A percentile compares a stretch with the other conserved stretches of the same genome.
Evolutionary conservation across 2,888 invertebrate species (phyloP).

Genomic region (Nesidiocoris tenuis): DNA sequence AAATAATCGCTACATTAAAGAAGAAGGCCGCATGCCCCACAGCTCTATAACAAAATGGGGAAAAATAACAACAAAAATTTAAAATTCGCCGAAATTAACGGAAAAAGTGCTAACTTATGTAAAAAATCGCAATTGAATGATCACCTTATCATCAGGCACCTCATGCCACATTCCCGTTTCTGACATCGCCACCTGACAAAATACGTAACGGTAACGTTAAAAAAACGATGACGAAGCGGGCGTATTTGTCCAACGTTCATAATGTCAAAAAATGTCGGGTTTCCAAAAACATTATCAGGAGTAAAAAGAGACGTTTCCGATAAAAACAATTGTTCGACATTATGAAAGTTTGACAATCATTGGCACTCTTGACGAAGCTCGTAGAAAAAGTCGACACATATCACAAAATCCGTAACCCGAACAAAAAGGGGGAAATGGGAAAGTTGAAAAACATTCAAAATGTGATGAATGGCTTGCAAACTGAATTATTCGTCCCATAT

Average conservation of each 20-base stretch:
- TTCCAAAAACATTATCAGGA: too few relatives aligned
- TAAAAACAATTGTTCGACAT: too few relatives aligned
- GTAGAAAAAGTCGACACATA: neutral
- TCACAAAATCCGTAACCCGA: neutral
- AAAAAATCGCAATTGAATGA: slow-evolving; percentile 10
- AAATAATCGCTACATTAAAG: slow-evolving; percentile 13
- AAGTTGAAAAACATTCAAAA: neutral
- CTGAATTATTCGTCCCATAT: too few relatives aligned
- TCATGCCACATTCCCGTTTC: slow-evolving; percentile 57
- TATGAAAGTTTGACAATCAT: too few relatives aligned
- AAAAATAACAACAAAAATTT: slow-evolving; percentile 11
- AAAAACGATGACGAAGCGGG: slow-evolving; percentile 1
- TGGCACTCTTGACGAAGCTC: neutral
- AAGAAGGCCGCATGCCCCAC: slow-evolving; percentile 46
- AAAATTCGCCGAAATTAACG: neutral
- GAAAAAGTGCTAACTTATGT: neutral
- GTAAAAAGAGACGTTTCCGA: too few relatives aligned
- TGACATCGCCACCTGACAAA: slow-evolving; percentile 56
- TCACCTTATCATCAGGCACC: slow-evolving; percentile 52
- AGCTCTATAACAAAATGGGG: slow-evolving; percentile 1
- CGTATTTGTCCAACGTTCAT: too few relatives aligned
- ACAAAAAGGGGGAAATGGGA: neutral
- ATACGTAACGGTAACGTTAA: slow-evolving; percentile 35
- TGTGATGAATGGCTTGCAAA: neutral
- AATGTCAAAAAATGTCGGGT: too few relatives aligned